Evolutionary conservation across 2,113 vertebrate species (phyloP), one percentile per base, ranked within the genome.

Genomic region (Callospermophilus lateralis): DNA sequence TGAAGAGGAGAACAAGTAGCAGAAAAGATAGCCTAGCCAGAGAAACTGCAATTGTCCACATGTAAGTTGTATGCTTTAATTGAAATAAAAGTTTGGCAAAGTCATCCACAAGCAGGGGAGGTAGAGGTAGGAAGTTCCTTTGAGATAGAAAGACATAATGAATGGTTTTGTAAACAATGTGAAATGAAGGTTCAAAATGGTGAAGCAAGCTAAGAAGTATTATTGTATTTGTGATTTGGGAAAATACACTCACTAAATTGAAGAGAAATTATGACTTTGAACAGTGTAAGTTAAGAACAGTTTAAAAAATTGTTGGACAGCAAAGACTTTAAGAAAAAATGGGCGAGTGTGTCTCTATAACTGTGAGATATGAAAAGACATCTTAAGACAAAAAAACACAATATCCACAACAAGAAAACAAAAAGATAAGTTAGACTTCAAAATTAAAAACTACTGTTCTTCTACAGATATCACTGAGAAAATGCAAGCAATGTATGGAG

Each of bases 391-490:
- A 30, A 87, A 83, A 87, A 65, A 45, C 28, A 32, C 4, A 83
- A 24, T 53, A 63, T 48, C 20, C n/a, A 87, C 48, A 37, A 78
- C 70, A 55, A 16, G 39, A 90, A 84, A 96, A 28, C 89, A 84
- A 94, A 51, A 48, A 34, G 24, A 77, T 28, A 81, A 17, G n/a
- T 68, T 65, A 6, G 4, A 92, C 30, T 34, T 76, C 65, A 81
- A 85, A 96, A 65, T 76, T 84, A 5, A 58, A 92, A 90, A 73
- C 39, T 73, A 78, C n/a, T 86, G 17, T 42, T 87, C 28, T 61
- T 72, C 61, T 84, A 90, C 73, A 68, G 19, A 67, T 26, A 37
- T 55, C 22, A 67, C 17, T 79, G 61, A 76, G 42, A 86, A 86
- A 96, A 68, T 79, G 30, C 30, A 79, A 87, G 55, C 17, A 55